A percentile compares a stretch with the other conserved stretches of the same genome.
These are phyloP conservation scores for Papilio polytes DNA, from an alignment of 1,140 invertebrate genomes.

Conservation along the genomic window DNA sequence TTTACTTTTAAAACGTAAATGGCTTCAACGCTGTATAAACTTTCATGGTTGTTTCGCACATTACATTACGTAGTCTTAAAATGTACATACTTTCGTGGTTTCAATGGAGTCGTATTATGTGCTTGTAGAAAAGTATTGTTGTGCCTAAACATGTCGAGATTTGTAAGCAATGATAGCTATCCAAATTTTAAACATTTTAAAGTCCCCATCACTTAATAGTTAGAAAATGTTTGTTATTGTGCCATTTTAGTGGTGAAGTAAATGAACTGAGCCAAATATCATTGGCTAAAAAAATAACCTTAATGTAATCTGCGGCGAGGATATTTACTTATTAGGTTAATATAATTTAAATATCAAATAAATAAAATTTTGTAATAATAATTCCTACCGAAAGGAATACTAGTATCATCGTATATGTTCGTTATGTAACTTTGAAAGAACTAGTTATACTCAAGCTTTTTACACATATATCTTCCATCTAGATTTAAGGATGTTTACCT, in stretches of 20 bases:
- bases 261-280: too few relatives aligned
- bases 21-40: slow-evolving; percentile 20
- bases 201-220: too few relatives aligned
- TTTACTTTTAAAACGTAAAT: slow-evolving; percentile 19
- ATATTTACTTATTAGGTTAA: too few relatives aligned
- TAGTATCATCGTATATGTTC: background rate
- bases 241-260: too few relatives aligned
- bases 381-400: background rate
- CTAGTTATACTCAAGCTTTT: slow-evolving; percentile 25
- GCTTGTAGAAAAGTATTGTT: background rate
- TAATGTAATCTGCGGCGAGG: too few relatives aligned
- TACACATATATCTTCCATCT: slow-evolving; percentile 43
- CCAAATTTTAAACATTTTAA: background rate
- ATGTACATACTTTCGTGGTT: background rate
- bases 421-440: background rate
- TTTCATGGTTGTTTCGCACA: background rate
- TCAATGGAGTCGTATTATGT: background rate
- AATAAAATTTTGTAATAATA: too few relatives aligned
- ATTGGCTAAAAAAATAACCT: too few relatives aligned
- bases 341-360: too few relatives aligned
- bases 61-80: background rate
- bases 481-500: slow-evolving; percentile 7
- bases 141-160: background rate
- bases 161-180: background rate
- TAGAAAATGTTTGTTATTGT: too few relatives aligned